A percentile compares a stretch with the other conserved stretches of the same genome.
Evolutionary conservation across 2,113 vertebrate species (phyloP).

Genomic region (Eonycteris spelaea): DNA sequence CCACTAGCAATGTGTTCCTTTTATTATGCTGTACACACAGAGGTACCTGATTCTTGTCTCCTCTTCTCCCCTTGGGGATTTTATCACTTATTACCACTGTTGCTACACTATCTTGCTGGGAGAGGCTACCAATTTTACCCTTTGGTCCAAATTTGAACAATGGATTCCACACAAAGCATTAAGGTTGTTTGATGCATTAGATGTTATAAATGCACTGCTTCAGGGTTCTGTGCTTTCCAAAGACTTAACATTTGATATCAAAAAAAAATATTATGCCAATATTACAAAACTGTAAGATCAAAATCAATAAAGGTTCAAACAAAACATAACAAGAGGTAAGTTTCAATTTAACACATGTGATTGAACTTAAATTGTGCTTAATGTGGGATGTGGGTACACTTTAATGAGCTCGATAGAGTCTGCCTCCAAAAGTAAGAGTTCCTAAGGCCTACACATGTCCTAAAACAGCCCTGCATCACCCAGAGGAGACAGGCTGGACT

Average conservation of each 20-base stretch:
- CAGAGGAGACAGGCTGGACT: not conserved
- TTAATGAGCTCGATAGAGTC: not conserved
- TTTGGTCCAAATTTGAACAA: not conserved
- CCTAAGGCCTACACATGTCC: not conserved
- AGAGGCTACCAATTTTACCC: not conserved
- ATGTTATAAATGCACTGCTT: not conserved
- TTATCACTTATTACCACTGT: not conserved
- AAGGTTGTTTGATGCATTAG: not conserved
- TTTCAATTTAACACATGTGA: not conserved
- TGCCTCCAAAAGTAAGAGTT: not conserved
- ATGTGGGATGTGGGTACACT: not conserved
- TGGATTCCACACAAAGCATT: not conserved
- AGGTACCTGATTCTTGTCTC: not conserved
- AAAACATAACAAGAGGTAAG: not conserved
- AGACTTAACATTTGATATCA: not conserved
- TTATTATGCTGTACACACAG: not conserved
- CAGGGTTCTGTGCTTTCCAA: not conserved
- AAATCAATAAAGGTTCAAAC: not conserved
- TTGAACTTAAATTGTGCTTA: not conserved
- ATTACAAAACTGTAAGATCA: not conserved
- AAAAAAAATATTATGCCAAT: not conserved
- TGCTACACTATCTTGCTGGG: not conserved
- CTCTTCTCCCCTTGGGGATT: not conserved
- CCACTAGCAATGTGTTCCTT: not conserved
- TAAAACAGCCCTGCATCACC: not conserved